phyloP scores from a whole-genome alignment of 2,113 vertebrate genomes.

The Planiliza haematocheilus region DNA sequence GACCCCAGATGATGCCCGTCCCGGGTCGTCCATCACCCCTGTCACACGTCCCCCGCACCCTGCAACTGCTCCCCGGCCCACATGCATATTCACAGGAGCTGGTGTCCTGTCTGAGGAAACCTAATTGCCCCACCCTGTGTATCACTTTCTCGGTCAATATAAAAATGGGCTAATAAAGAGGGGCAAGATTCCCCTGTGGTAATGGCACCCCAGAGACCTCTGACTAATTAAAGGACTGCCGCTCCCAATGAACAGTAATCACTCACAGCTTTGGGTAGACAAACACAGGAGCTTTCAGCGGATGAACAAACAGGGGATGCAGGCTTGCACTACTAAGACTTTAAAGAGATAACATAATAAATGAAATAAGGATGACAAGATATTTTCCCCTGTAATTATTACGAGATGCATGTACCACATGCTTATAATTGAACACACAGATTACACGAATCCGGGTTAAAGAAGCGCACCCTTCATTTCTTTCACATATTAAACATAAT shows the following conservation, averaged over 20 bases:
- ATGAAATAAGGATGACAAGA: not conserved
- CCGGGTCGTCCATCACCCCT: slow-evolving; percentile 79
- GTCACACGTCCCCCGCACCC: slow-evolving; percentile 62
- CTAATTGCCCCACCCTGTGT: slow-evolving; percentile 64
- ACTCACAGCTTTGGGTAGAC: slow-evolving; percentile 69
- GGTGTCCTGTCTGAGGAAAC: slow-evolving; percentile 75
- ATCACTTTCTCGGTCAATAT: slow-evolving; percentile 75
- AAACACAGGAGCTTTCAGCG: slow-evolving; percentile 59
- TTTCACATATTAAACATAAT: not conserved
- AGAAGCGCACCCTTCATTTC: not conserved
- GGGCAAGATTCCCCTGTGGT: slow-evolving; percentile 79
- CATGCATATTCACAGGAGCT: slow-evolving; percentile 83
- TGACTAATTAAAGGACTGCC: slow-evolving; percentile 84
- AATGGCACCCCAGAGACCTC: slow-evolving; percentile 77
- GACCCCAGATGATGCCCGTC: slow-evolving; percentile 78
- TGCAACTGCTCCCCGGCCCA: slow-evolving; percentile 52
- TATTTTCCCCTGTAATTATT: not conserved
- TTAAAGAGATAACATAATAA: slow-evolving; percentile 15
- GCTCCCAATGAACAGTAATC: slow-evolving; percentile 79
- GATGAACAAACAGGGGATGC: slow-evolving; percentile 34
- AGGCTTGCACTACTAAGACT: slow-evolving; percentile 12
- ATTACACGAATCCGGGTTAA: not conserved
- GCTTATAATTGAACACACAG: not conserved
- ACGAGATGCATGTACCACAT: not conserved
- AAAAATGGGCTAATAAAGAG: slow-evolving; percentile 87